Percentiles rank a stretch among this genome's conserved stretches.
Conservation (phyloP, 1,140 invertebrate genomes). For the Drosophila truncata region DNA sequence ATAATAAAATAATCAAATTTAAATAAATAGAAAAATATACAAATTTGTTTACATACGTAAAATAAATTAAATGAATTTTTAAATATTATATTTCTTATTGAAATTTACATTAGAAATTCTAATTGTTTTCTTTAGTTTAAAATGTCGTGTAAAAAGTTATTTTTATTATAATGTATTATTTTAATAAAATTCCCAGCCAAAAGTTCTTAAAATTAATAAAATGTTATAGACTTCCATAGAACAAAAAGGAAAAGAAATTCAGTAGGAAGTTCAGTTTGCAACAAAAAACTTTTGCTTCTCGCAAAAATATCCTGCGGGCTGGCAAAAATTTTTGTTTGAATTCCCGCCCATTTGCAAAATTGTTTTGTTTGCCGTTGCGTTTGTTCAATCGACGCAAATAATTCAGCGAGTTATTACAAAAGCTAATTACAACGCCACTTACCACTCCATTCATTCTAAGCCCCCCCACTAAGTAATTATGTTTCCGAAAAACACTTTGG, state of each 20-base stretch:
- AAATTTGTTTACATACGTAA: background rate
- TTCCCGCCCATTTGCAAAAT: background rate
- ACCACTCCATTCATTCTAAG: slow-evolving; percentile 19
- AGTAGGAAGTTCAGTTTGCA: background rate
- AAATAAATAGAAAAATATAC: too few species aligned
- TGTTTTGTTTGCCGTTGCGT: background rate
- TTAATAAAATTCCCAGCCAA: background rate
- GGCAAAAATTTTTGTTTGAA: background rate
- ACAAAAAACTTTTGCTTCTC: background rate
- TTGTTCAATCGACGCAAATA: slow-evolving; percentile 59
- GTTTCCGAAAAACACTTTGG: slow-evolving; percentile 43
- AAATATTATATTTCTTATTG: background rate
- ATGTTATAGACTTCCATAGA: background rate
- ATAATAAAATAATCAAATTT: too few species aligned
- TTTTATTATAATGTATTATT: too few species aligned
- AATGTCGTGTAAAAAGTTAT: background rate
- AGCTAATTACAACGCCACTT: slow-evolving; percentile 64
- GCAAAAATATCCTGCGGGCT: slow-evolving; percentile 35
- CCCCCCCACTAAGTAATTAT: slow-evolving; percentile 46
- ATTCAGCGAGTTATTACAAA: slow-evolving; percentile 61
- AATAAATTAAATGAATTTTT: too few species aligned
- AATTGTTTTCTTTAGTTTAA: too few species aligned
- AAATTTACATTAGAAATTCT: background rate
- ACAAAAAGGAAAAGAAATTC: background rate
- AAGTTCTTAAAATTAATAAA: background rate